These are phyloP conservation scores for Ceratothoa steindachneri DNA, from an alignment of 2,888 invertebrate genomes.

Conservation along the genomic window DNA sequence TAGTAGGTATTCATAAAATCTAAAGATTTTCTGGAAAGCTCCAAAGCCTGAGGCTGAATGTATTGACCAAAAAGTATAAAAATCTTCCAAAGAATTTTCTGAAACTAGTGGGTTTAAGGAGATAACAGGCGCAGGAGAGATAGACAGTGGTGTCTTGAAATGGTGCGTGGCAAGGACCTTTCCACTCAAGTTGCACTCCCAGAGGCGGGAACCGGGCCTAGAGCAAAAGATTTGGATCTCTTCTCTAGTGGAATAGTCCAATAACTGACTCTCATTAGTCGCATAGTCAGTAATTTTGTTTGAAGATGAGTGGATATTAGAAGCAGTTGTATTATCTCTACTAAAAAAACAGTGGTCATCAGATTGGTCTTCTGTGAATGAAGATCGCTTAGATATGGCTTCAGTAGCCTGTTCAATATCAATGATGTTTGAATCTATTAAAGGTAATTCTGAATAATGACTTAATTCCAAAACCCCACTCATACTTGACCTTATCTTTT, in stretches of 20 bases:
- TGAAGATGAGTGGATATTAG: background rate
- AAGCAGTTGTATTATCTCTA: background rate
- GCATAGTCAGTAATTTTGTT: background rate
- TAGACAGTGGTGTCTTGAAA: conserved; percentile 24
- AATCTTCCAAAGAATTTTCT: conserved; percentile 17
- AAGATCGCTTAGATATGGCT: background rate
- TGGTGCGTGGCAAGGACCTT: conserved; percentile 38
- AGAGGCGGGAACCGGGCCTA: conserved; percentile 32
- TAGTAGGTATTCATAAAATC: conserved; percentile 32
- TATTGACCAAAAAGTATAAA: background rate
- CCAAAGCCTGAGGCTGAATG: background rate
- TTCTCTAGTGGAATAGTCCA: background rate
- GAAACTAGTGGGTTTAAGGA: too few relatives aligned
- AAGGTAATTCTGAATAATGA: background rate
- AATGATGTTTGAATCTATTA: background rate
- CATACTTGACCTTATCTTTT: background rate
- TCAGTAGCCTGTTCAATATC: background rate
- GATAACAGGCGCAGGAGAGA: conserved; percentile 20
- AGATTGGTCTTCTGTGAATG: background rate
- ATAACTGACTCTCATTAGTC: background rate
- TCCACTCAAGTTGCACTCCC: conserved; percentile 36
- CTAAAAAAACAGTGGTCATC: background rate
- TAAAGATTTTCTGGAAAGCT: conserved; percentile 29
- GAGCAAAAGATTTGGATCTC: conserved; percentile 21
- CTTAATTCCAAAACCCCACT: background rate